These are phyloP conservation scores for Anagyrus pseudococci DNA, from an alignment of 2,888 invertebrate species.

Conservation along the genomic window DNA sequence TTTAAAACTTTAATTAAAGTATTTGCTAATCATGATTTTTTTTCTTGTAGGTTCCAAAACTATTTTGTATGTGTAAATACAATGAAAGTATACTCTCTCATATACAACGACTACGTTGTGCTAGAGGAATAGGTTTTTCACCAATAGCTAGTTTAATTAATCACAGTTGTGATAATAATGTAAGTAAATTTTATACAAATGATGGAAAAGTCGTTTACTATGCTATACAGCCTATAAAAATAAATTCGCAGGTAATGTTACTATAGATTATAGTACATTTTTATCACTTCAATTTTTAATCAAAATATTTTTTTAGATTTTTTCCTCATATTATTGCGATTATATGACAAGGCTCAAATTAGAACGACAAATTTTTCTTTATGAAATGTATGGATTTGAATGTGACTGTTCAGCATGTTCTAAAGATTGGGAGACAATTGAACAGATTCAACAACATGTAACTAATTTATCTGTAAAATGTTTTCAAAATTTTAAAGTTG, in stretches of 20 bases:
- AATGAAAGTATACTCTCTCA: too few species aligned
- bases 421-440: constrained; percentile 15
- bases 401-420: constrained; percentile 13
- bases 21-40: too few species aligned
- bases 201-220: constrained; percentile 17
- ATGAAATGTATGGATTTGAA: not conserved
- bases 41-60: not conserved
- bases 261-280: not conserved
- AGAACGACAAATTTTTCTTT: not conserved
- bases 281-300: not conserved
- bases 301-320: constrained; percentile 8
- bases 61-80: not conserved
- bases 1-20: not conserved
- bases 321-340: constrained; percentile 6
- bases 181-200: constrained; percentile 9
- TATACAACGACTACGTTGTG: too few species aligned
- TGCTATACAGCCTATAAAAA: constrained; percentile 15
- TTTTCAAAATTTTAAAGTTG: too few species aligned
- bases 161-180: constrained; percentile 12
- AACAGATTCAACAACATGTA: too few species aligned
- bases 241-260: constrained; percentile 4
- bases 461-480: too few species aligned
- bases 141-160: constrained; percentile 9
- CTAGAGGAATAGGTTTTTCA: constrained; percentile 8
- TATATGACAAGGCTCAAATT: not conserved